These are phyloP conservation scores for Pyrgus malvae DNA, from an alignment of 2,888 invertebrate species.

Conservation along the genomic window DNA sequence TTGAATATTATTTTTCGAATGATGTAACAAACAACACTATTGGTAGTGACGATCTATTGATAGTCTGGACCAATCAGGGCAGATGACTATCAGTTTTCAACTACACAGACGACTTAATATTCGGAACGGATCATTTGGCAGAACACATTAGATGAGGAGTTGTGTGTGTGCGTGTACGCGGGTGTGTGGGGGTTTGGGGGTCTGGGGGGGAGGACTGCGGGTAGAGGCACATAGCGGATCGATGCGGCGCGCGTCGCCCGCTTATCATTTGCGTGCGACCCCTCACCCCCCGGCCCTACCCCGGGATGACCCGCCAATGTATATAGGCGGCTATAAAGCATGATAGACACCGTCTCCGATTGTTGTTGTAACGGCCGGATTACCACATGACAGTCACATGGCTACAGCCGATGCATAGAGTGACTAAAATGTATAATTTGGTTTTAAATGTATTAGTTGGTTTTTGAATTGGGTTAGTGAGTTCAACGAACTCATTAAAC, in stretches of 20 bases:
- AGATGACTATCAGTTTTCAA: slow-evolving; percentile 48
- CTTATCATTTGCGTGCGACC: slow-evolving; percentile 76
- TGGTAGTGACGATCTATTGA: slow-evolving; percentile 11
- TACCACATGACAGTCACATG: slow-evolving; percentile 40
- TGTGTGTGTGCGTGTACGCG: slow-evolving; percentile 51
- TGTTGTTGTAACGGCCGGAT: slow-evolving; percentile 35
- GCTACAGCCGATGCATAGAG: not conserved
- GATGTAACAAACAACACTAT: slow-evolving; percentile 9
- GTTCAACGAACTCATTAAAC: too few species aligned
- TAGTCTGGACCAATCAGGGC: slow-evolving; percentile 25
- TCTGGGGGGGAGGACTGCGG: slow-evolving; percentile 39
- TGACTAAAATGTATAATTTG: too few species aligned
- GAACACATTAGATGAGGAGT: slow-evolving; percentile 66
- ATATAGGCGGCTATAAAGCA: slow-evolving; percentile 35
- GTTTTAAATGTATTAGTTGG: too few species aligned
- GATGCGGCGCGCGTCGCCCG: slow-evolving; percentile 70
- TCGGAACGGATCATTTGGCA: slow-evolving; percentile 75
- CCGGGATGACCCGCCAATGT: slow-evolving; percentile 40
- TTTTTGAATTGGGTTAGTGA: too few species aligned
- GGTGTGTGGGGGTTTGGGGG: slow-evolving; percentile 55
- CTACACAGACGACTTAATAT: slow-evolving; percentile 51
- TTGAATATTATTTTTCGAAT: not conserved
- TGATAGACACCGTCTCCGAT: slow-evolving; percentile 35
- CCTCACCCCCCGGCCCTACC: slow-evolving; percentile 43
- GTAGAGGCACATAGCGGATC: slow-evolving; percentile 61